Base-by-base conservation (phyloP, 2,888 invertebrate genomes). In the Dilophus febrilis region DNA sequence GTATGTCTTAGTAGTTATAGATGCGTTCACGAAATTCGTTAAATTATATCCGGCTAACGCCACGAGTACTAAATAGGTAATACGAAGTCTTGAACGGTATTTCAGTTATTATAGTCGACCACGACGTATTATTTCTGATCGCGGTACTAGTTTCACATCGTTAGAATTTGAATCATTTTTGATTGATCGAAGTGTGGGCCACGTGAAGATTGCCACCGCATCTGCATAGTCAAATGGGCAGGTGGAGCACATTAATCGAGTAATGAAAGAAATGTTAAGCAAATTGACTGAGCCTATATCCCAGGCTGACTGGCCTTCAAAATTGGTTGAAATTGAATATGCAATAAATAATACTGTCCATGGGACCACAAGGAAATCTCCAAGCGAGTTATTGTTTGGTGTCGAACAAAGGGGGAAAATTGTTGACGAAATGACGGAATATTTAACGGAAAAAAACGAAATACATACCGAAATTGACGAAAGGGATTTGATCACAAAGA, bases 341-440 rank as follows among this genome's bases (percentile, higher is more conserved):
- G 41, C 38, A 7, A 26, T 43, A 11, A 42, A 44, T 31, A 40
- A 42, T 37, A 51, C 50, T 1, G 30, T 51, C 13, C 46, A 45
- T 35, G 47, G 50, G 40, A 40, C 48, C 12, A 50, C 53, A 13
- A 47, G 48, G 2, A 46, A 53, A 37, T 49, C 51, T 2, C 50
- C 53, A 2, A 48, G 48, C 44, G 46, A 42, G 19, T 38, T 52
- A 27, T 42, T 55, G 28, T 54, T 52, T 37, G 55, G 54, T 3
- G 37, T 48, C 2, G 26, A 48, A 36, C 54, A 56, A 37, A 45
- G 45, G 34, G 49, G 49, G 8, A 27, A 42, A 10, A 31, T 48
- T 13, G 18, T 44, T 18, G 51, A 53, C 26, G 37, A 41, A n/a
- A n/a, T 50, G 12, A 42, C 38, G 18, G 42, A 44, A 12, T 40